Evolutionary conservation across 2,888 invertebrate genomes (phyloP).

Genomic region (Patella caerulea): DNA sequence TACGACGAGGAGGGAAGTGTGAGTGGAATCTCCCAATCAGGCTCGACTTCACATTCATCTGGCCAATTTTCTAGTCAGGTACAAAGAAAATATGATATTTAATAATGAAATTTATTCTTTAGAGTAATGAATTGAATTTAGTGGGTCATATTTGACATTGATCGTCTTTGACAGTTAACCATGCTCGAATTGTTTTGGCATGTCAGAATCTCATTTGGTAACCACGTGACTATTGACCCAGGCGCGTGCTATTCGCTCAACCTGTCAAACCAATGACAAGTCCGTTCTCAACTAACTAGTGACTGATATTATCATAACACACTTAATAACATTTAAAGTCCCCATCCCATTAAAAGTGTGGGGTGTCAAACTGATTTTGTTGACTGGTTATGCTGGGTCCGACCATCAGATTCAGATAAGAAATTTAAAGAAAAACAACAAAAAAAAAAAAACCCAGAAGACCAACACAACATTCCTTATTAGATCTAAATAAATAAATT

Average conservation of each 20-base stretch:
- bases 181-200: constrained; percentile 3
- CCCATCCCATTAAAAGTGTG: no score
- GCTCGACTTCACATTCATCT: constrained; percentile 20
- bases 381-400: no score
- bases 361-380: no score
- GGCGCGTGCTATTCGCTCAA: neutral
- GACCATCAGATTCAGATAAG: no score
- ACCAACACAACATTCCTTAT: no score
- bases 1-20: constrained; percentile 42
- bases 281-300: neutral
- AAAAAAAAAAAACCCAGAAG: no score
- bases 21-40: constrained; percentile 20
- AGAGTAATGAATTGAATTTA: neutral
- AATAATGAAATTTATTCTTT: no score
- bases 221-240: constrained; percentile 27
- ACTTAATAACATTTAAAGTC: no score
- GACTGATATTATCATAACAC: no score
- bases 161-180: constrained; percentile 21
- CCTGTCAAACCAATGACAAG: constrained; percentile 4
- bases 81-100: constrained; percentile 7
- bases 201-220: constrained; percentile 3
- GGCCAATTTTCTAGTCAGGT: constrained; percentile 29
- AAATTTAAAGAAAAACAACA: no score
- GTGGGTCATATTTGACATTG: neutral
- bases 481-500: no score